Evolutionary conservation across 2,888 invertebrate species (phyloP), one percentile per base, ranked within the genome.

Genomic region (Ommatoiulus sabulosus): DNA sequence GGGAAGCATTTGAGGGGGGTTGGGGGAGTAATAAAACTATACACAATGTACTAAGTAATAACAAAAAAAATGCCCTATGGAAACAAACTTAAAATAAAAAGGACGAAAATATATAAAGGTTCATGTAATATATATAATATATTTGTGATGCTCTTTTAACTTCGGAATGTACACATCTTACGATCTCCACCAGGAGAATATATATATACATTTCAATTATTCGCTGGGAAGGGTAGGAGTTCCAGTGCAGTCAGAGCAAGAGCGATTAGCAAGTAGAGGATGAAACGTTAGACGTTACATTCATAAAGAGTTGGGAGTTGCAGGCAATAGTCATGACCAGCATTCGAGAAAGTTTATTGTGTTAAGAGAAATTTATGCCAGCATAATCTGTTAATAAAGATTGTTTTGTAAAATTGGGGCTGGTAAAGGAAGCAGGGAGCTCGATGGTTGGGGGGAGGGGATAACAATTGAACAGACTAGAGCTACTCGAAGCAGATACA

Each of bases 21-120:
- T 1, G 63, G 63, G 15, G 35, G 35, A 20, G 85, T 72, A 87
- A 87, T 35, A 87, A 24, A 87, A 52, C 43, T 43, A 87, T 57
- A 57, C 46, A 87, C 87, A 87, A 87, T 48, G 87, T 35, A 87
- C 48, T 48, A 85, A 85, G 44, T 85, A 84, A 87, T 52, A 87
- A 87, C 87, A 87, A 86, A 86, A 24, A 86, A 80, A 87, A 87
- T 87, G 87, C 87, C 87, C 87, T 87, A 87, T 87, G 87, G 87
- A 87, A 87, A 87, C 87, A 57, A 52, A 44, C 15, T 43, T 48
- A 44, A 87, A 89, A 86, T 87, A 87, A 87, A 87, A 87, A 24
- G 87, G 87, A 87, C 87, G 48, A 87, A 48, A 57, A 87, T 85
- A 85, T 85, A 85, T 85, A 87, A 48, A 87, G 43, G 20, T 87